Evolutionary conservation across 2,113 vertebrate species (phyloP).

Genomic region (Uropsilus gracilis): DNA sequence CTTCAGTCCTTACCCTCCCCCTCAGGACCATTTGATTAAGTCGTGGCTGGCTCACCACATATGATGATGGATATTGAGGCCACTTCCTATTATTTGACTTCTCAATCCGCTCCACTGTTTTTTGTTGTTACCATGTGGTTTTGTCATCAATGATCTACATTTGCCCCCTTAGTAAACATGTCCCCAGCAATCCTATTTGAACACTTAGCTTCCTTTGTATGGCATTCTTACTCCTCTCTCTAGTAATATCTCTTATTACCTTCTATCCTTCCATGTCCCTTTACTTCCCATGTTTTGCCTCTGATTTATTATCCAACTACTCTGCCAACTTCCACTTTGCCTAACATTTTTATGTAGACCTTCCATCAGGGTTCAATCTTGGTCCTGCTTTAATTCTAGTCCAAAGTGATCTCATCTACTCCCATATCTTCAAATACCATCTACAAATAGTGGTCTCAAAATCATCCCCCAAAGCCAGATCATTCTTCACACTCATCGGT

Average conservation of each 20-base stretch:
- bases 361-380: not conserved
- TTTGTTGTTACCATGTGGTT: not conserved
- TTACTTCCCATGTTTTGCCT: not conserved
- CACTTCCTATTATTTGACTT: too few relatives aligned
- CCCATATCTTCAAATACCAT: not conserved
- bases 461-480: not conserved
- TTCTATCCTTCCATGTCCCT: not conserved
- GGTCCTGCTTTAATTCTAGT: not conserved
- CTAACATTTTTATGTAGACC: not conserved
- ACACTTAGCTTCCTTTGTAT: not conserved
- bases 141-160: not conserved
- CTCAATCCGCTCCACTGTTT: not conserved
- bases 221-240: not conserved
- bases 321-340: not conserved
- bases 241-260: not conserved
- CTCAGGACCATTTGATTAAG: too few relatives aligned
- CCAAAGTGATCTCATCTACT: slow-evolving; percentile 10
- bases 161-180: not conserved
- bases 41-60: too few relatives aligned
- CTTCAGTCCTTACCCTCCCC: too few relatives aligned
- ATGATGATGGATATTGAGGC: too few relatives aligned
- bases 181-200: not conserved
- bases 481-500: not conserved
- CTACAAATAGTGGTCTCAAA: not conserved
- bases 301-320: not conserved